These are phyloP conservation scores for Apodemia hepburni DNA, from an alignment of 2,888 invertebrate genomes.

Conservation along the genomic window DNA sequence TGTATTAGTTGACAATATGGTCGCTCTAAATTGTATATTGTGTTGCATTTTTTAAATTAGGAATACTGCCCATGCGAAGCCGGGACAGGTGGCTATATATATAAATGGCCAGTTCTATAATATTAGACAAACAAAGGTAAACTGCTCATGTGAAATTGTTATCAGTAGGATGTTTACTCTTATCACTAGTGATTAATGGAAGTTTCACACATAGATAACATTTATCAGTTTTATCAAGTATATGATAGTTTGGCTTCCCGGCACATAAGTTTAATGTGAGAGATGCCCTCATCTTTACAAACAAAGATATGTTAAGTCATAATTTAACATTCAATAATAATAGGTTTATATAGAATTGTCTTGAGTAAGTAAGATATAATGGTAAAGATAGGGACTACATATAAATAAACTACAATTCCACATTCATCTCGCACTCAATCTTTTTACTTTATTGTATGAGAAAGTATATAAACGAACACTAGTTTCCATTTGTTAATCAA, in stretches of 20 bases:
- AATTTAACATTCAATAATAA: neutral
- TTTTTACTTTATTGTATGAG: no score
- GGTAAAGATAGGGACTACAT: no score
- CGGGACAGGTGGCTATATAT: neutral
- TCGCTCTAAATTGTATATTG: no score
- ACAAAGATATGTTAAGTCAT: neutral
- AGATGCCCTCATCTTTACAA: constrained; percentile 8
- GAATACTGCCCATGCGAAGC: no score
- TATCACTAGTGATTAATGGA: constrained; percentile 35
- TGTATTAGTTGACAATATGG: no score
- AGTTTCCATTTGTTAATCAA: no score
- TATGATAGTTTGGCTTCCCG: neutral
- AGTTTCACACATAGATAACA: constrained; percentile 36
- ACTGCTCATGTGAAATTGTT: constrained; percentile 23
- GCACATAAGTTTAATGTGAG: neutral
- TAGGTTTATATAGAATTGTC: neutral
- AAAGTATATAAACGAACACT: no score
- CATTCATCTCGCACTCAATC: no score
- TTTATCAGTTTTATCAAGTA: constrained; percentile 6
- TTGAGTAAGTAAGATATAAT: no score
- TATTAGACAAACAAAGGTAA: constrained; percentile 16
- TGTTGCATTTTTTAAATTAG: no score
- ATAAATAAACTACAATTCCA: no score
- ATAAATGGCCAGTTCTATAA: neutral
- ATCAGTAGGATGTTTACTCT: constrained; percentile 38